phyloP scores from a whole-genome alignment of 2,113 vertebrate species.

The Pandion haliaetus region DNA sequence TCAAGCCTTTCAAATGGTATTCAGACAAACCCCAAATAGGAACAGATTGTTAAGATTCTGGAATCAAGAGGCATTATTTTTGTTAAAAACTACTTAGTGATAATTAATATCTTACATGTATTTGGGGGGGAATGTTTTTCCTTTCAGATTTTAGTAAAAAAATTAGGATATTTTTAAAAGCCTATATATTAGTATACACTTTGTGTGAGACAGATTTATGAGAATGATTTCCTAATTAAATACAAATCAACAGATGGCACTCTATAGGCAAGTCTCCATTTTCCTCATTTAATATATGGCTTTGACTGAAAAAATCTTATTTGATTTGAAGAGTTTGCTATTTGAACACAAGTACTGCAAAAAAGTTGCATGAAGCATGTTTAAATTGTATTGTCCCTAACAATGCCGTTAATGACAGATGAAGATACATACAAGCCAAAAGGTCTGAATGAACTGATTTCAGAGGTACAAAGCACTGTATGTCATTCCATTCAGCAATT shows the following conservation, averaged over 20 bases:
- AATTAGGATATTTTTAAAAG: neutral
- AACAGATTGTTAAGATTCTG: neutral
- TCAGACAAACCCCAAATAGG: neutral
- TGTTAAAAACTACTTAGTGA: neutral
- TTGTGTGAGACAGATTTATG: neutral
- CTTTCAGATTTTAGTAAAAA: neutral
- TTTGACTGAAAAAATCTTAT: neutral
- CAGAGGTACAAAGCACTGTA: neutral
- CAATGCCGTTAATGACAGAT: neutral
- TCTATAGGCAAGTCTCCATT: slow-evolving; percentile 1
- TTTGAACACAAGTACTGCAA: neutral
- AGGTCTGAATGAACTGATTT: neutral
- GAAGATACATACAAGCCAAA: neutral
- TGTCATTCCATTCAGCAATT: neutral
- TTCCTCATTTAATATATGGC: neutral
- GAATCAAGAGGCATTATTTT: neutral
- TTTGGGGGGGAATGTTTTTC: neutral
- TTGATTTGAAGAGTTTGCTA: neutral
- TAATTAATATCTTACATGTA: neutral
- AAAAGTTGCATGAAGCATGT: neutral
- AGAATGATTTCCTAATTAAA: slow-evolving; percentile 1
- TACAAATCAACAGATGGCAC: slow-evolving; percentile 45
- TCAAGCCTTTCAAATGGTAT: neutral
- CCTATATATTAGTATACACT: neutral
- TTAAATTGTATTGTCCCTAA: neutral